Base-by-base conservation (phyloP, 2,113 vertebrate species). In the Chaetura pelagica region DNA sequence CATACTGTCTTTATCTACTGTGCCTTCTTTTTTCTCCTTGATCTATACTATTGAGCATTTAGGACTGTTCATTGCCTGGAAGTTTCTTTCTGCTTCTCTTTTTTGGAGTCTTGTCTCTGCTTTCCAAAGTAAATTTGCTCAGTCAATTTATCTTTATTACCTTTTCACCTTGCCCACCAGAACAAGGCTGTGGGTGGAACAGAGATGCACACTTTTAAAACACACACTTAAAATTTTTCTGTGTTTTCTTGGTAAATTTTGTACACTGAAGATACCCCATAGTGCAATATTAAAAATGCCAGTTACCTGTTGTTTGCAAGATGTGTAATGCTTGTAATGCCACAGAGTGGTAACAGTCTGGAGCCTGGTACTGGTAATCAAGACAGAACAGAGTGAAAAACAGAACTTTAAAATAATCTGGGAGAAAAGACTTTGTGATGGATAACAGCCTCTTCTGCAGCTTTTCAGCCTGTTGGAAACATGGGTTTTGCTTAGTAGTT, bases 191-290 rank as follows among this genome's bases (percentile, higher is more conserved):
- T 80, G 69, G 81, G 64, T 32, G 40, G 48, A 71, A 68, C 38
- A 35, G 57, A 89, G n/a, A 67, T 23, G 27, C 32, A 27, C 3
- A 1, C 52, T 18, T 49, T 67, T 67, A 67, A 32, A 72, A 71
- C 77, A 79, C 13, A 8, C 46, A 26, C 35, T 38, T 72, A 19
- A 8, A 34, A 12, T 54, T 51, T 57, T 38, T 34, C 15, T 62
- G 1, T 71, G 10, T 94, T 94, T 80, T 62, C 40, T 66, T 57
- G 11, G 26, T 73, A 55, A 83, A 30, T 76, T 73, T 24, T 69
- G 0, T n/a, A 10, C 1, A 2, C 15, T 68, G 38, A 61, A 84
- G 40, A 24, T 42, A 32, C 8, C 23, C 19, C 1, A 2, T 7
- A 57, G 48, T 35, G 27, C 38, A 40, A 54, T 76, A 54, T 32